Conservation (phyloP, 1,140 invertebrate species). For the Tyrophagus putrescentiae region DNA sequence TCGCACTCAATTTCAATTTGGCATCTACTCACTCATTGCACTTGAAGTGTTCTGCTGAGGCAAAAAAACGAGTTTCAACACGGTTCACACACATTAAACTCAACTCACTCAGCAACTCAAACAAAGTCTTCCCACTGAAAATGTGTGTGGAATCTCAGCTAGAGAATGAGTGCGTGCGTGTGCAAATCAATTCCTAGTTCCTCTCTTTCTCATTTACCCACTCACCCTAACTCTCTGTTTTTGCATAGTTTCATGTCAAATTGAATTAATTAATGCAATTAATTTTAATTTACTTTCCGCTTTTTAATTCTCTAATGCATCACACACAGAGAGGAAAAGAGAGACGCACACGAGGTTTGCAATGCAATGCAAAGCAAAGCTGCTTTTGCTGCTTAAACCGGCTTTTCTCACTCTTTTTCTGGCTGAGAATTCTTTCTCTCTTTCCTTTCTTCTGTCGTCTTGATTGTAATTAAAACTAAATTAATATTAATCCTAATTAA, state of each 20-base stretch:
- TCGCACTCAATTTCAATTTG: conserved; percentile 11
- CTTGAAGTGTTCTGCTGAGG: background rate
- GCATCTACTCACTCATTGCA: conserved; percentile 6
- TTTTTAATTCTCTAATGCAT: too few species aligned
- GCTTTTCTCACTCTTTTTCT: too few species aligned
- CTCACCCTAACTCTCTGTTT: too few species aligned
- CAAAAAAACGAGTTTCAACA: too few species aligned
- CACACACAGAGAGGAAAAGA: too few species aligned
- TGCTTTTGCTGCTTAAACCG: too few species aligned
- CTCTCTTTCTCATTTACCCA: conserved; percentile 1
- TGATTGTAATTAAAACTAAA: conserved; percentile 7
- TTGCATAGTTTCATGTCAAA: conserved; percentile 11
- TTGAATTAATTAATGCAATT: conserved; percentile 13
- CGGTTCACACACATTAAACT: too few species aligned
- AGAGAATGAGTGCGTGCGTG: background rate
- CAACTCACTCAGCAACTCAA: too few species aligned
- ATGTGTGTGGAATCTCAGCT: background rate
- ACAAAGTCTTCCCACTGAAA: background rate
- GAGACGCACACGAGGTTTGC: too few species aligned
- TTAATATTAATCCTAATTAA: conserved; percentile 13
- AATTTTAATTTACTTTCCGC: conserved; percentile 7
- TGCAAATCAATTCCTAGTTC: conserved; percentile 10
- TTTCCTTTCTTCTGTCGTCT: too few species aligned
- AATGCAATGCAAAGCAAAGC: too few species aligned
- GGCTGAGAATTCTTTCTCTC: too few species aligned